Base-by-base conservation (phyloP, 2,113 vertebrate species). In the Chlamydotis undulata region DNA sequence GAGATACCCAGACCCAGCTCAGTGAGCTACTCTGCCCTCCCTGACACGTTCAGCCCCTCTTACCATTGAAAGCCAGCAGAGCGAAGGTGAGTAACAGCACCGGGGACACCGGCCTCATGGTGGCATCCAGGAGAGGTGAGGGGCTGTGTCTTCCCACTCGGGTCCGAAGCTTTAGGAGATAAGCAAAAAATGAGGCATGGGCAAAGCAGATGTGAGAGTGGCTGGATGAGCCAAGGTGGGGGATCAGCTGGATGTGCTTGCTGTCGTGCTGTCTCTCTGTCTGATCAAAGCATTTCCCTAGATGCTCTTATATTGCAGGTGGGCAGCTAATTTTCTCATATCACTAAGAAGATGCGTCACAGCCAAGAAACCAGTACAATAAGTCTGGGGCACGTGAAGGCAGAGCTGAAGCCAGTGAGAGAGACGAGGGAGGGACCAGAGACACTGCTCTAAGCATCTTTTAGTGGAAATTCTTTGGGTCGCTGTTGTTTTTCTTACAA, bases 401-500 rank as follows among this genome's bases (percentile, higher is more conserved):
- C 78, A 95, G 57, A 63, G 41, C 49, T 78, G 59, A 47, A 92
- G 86, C 4, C 47, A 47, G 45, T 31, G 45, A 84, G 57, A 79
- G 50, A 83, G 71, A 35, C 83, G 79, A 94, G 65, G 94, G 74
- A 95, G 93, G 89, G 83, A 83, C 86, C 73, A 61, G 87, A 95
- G 87, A 50, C 84, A 78, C 80, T 28, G 74, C 83, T 97, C 95
- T 97, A 94, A 96, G 92, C 96, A 94, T 88, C 94, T 94, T 95
- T 94, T 83, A 94, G 92, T 97, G 97, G 97, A 97, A 97, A 97
- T 78, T 96, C 89, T 97, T 88, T 83, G 75, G 85, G 86, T 92
- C 37, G 89, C 86, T 95, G 93, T 96, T 97, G 96, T 97, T 97
- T 97, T 97, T 97, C 92, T 97, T 76, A 67, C 93, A 55, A 6